Evolutionary conservation across 64 coral and sea anemone genomes (phyloP).

Genomic region (Montipora cactus): DNA sequence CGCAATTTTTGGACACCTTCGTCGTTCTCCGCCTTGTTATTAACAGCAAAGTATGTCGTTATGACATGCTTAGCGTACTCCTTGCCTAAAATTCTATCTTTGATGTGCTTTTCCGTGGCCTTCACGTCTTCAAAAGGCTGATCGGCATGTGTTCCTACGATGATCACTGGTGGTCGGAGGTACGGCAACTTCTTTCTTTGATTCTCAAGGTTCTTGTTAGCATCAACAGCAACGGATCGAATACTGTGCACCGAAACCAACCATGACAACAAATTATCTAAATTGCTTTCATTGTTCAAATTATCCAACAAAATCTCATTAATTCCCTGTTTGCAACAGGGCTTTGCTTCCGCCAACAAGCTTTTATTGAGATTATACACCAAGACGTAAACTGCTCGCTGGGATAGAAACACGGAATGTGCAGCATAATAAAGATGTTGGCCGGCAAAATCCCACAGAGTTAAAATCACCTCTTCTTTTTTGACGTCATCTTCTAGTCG

Average conservation of each 20-base stretch:
- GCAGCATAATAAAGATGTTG: slow-evolving; percentile 59
- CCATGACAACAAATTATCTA: slow-evolving; percentile 48
- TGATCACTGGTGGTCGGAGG: background rate
- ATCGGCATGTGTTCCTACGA: slow-evolving; percentile 25
- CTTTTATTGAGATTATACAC: slow-evolving; percentile 52
- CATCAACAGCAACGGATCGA: background rate
- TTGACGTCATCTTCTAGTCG: slow-evolving; percentile 28
- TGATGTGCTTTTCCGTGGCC: slow-evolving; percentile 53
- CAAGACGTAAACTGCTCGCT: slow-evolving; percentile 33
- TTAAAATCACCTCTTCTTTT: slow-evolving; percentile 4
- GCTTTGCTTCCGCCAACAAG: slow-evolving; percentile 16
- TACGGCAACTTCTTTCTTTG: background rate
- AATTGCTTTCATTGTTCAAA: slow-evolving; percentile 50
- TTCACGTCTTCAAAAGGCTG: slow-evolving; percentile 40
- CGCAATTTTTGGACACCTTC: slow-evolving; percentile 54
- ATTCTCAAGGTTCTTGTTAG: too few species aligned
- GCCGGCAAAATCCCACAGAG: slow-evolving; percentile 60
- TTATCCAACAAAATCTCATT: slow-evolving; percentile 37
- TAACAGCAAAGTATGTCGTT: slow-evolving; percentile 63
- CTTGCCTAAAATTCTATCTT: slow-evolving; percentile 59
- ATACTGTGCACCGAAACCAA: slow-evolving; percentile 40
- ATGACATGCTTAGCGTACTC: slow-evolving; percentile 58
- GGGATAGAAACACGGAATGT: slow-evolving; percentile 42
- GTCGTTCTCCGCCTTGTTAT: slow-evolving; percentile 64
- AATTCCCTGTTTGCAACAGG: slow-evolving; percentile 19